These are phyloP conservation scores for Nemapogon koenigi DNA, from an alignment of 2,888 invertebrate species.

Conservation along the genomic window DNA sequence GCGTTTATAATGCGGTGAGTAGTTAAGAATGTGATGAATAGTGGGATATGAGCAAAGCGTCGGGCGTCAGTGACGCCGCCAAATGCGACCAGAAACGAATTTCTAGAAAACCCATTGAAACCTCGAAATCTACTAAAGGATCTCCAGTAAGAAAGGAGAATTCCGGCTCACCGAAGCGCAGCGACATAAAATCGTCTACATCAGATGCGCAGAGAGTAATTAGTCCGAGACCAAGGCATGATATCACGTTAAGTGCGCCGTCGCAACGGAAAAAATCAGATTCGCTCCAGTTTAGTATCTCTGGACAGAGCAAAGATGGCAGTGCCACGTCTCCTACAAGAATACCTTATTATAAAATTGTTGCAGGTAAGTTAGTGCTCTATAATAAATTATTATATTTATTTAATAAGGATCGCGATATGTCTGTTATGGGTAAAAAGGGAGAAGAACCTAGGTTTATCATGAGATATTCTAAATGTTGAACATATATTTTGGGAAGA, in stretches of 20 bases:
- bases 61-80: conserved; percentile 29
- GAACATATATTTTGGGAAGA: not conserved
- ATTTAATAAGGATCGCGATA: conserved; percentile 15
- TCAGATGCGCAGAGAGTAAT: conserved; percentile 24
- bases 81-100: conserved; percentile 28
- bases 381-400: not conserved
- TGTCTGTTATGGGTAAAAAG: not conserved
- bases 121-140: conserved; percentile 22
- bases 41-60: conserved; percentile 43
- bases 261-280: conserved; percentile 35
- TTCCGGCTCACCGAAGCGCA: conserved; percentile 22
- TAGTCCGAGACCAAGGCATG: conserved; percentile 24
- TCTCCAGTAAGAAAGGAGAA: conserved; percentile 23
- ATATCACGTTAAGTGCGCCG: conserved; percentile 24
- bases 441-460: not conserved
- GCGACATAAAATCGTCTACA: conserved; percentile 25
- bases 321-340: conserved; percentile 25
- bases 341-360: conserved; percentile 46
- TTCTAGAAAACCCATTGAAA: conserved; percentile 20
- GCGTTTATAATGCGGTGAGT: no score
- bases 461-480: not conserved
- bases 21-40: conserved; percentile 30
- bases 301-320: conserved; percentile 30
- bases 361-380: conserved; percentile 34
- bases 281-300: conserved; percentile 30